Conservation (phyloP, 2,797 vertebrate species). For the Otus scops region DNA sequence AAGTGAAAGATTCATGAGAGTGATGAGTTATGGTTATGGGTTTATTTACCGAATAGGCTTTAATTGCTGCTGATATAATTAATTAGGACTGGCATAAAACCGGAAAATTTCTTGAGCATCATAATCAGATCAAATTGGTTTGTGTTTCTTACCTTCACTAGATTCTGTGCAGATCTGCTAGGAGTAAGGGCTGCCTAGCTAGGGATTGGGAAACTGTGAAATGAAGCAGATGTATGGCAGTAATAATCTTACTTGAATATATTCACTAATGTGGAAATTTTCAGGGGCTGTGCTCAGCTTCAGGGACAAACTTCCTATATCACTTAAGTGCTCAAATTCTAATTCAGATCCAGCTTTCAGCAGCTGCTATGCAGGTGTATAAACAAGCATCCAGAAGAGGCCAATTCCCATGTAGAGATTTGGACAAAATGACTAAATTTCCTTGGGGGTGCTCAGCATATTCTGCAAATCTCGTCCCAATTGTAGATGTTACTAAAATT, state of each 20-base stretch:
- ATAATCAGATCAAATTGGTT: background rate
- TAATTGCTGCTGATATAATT: background rate
- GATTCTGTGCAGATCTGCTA: background rate
- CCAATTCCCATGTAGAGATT: background rate
- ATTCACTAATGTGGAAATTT: background rate
- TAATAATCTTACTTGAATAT: background rate
- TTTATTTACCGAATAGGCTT: background rate
- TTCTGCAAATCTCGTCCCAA: background rate
- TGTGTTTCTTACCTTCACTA: background rate
- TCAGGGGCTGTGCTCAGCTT: background rate
- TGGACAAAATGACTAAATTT: background rate
- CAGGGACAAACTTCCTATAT: background rate
- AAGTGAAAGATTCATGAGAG: background rate
- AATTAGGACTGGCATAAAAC: background rate
- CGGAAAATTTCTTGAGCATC: background rate
- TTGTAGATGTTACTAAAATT: background rate
- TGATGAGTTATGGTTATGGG: background rate
- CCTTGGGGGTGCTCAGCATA: background rate
- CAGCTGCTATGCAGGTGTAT: background rate
- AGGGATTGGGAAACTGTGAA: background rate
- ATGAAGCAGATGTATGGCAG: background rate
- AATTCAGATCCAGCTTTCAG: background rate
- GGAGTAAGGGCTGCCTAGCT: background rate
- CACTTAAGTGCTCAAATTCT: background rate
- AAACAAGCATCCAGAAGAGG: background rate